Evolutionary conservation across 23 tunicate species (phyloP), one percentile per base, ranked within the genome.

Genomic region (Pegea sp.): DNA sequence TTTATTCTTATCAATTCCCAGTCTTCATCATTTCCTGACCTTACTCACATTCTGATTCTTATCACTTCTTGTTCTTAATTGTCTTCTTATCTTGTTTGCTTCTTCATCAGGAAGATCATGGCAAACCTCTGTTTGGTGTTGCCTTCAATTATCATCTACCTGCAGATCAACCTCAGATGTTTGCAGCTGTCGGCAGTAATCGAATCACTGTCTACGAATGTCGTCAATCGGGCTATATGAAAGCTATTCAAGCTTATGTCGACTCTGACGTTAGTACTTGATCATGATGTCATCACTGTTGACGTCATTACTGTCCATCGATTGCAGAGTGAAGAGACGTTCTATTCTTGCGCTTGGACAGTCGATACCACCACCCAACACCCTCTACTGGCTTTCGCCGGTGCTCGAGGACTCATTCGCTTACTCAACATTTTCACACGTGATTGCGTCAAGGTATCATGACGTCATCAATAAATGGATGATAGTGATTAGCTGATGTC

Each of bases 301-400:
- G 48, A 13, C 46, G 16, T 38, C 16, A 8, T 38, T 38, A 11
- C 46, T 11, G 11, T 38, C 46, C 16, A 38, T 38, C 46, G 13
- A 16, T 38, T 38, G 16, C 16, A 38, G 11, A 38, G 11, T 38
- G 46, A 38, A 38, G 46, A 88, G 67, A 69, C 65, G 33, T 88
- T 69, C 57, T 88, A 88, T 33, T 77, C 97, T 21, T 75, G 88
- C 53, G 84, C 97, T 0, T 88, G 97, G 97, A 76, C 92, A 18
- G 51, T 76, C 31, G 93, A 81, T 49, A 61, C 74, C 1, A 65
- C 66, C 2, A 76, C 63, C 6, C 79, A 79, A 5, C 75, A 76
- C 42, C 75, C 97, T 0, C 28, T 88, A 16, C 69, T 88, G 5
- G 90, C 90, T 24, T 78, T 88, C 26, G 67, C 90, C 54, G 97